Percentiles rank a stretch among this genome's conserved stretches.
Evolutionary conservation across 2,797 vertebrate species (phyloP).

Genomic region (Acanthis flammea): DNA sequence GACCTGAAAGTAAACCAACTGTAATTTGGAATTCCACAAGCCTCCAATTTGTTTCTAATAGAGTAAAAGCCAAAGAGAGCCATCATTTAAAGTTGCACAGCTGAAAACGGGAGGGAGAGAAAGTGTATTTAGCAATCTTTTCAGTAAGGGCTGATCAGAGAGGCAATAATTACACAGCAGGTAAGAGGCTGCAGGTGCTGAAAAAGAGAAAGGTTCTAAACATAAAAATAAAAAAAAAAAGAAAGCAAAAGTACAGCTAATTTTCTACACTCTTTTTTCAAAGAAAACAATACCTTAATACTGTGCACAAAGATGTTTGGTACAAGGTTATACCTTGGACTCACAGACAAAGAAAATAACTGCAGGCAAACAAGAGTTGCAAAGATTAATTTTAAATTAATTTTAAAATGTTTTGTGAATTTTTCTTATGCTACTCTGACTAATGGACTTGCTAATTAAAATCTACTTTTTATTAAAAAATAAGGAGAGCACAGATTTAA

Average conservation of each 20-base stretch:
- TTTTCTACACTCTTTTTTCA: background rate
- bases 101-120: rapidly evolving
- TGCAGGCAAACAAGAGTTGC: background rate
- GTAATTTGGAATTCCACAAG: background rate
- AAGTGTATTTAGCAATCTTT: background rate
- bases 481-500: background rate
- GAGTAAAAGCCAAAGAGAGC: background rate
- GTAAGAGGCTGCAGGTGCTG: background rate
- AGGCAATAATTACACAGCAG: background rate
- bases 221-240: background rate
- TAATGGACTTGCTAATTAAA: background rate
- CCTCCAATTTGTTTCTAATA: background rate
- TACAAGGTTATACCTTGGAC: background rate
- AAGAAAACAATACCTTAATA: background rate
- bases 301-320: background rate
- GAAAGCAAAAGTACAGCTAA: background rate
- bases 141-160: background rate
- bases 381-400: background rate
- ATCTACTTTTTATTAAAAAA: background rate
- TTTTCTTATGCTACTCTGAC: background rate
- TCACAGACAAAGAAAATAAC: background rate
- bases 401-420: background rate
- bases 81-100: background rate
- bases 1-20: background rate
- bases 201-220: background rate